Evolutionary conservation across 2,888 invertebrate genomes (phyloP).

Genomic region (Melieria picta): DNA sequence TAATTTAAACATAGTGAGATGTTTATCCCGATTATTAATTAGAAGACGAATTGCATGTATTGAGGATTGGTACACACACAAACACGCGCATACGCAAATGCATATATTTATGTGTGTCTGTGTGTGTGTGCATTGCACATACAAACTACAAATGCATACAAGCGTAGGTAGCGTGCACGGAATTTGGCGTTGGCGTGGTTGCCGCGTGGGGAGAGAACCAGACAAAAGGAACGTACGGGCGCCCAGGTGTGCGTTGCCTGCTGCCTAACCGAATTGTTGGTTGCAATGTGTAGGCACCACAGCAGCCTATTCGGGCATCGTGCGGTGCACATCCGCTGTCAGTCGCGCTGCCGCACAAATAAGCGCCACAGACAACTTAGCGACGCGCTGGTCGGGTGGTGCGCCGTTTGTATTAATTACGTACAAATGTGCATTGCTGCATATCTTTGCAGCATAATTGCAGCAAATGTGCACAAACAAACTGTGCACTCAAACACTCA

Average conservation of each 20-base stretch:
- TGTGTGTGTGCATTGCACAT: neutral
- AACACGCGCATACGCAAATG: neutral
- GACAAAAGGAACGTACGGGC: no score
- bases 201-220: no score
- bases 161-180: neutral
- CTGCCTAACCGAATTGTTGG: neutral
- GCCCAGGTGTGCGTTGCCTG: neutral
- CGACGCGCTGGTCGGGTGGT: neutral
- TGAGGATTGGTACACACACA: constrained; percentile 11
- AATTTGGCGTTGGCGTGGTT: neutral
- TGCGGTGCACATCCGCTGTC: neutral
- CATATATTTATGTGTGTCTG: no score
- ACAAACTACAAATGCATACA: neutral
- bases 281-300: neutral
- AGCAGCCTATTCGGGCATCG: neutral
- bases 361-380: neutral
- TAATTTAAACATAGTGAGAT: constrained; percentile 31
- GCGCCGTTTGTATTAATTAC: constrained; percentile 9
- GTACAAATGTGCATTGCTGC: neutral
- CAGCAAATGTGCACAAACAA: neutral
- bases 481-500: neutral
- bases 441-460: neutral
- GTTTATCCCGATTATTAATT: constrained; percentile 41
- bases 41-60: constrained; percentile 32
- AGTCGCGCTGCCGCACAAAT: neutral